Conservation (phyloP, 1,140 invertebrate genomes). For the Fopius arisanus region DNA sequence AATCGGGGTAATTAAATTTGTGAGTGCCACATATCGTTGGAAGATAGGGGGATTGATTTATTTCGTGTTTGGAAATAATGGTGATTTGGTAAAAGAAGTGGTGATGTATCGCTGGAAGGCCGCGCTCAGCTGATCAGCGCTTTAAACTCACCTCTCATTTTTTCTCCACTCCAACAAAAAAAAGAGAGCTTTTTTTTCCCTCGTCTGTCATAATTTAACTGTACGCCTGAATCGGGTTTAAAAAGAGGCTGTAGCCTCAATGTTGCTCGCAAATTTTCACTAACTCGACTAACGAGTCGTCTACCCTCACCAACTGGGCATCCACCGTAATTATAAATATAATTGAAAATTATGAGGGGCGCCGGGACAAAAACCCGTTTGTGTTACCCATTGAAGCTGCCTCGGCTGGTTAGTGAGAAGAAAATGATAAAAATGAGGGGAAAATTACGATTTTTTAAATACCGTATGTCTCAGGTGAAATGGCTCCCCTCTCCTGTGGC, state of each 20-base stretch:
- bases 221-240: neutral
- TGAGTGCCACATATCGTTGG: too few species aligned
- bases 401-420: neutral
- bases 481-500: too few species aligned
- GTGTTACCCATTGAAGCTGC: constrained; percentile 15
- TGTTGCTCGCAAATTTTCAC: constrained; percentile 17
- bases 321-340: constrained; percentile 18
- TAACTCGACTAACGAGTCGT: constrained; percentile 24
- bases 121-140: neutral
- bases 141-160: neutral
- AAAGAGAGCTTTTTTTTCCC: neutral
- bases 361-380: neutral
- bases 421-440: neutral
- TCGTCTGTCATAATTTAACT: neutral
- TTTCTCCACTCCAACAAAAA: neutral
- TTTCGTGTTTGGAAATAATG: neutral
- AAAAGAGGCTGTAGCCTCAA: neutral
- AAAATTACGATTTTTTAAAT: neutral
- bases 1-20: neutral
- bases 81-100: too few species aligned
- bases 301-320: neutral
- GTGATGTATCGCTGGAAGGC: neutral
- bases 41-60: too few species aligned
- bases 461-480: too few species aligned
- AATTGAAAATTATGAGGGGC: constrained; percentile 21